Percentiles rank a stretch among this genome's conserved stretches.
phyloP scores from a whole-genome alignment of 2,797 vertebrate genomes.

The Brotula barbata region DNA sequence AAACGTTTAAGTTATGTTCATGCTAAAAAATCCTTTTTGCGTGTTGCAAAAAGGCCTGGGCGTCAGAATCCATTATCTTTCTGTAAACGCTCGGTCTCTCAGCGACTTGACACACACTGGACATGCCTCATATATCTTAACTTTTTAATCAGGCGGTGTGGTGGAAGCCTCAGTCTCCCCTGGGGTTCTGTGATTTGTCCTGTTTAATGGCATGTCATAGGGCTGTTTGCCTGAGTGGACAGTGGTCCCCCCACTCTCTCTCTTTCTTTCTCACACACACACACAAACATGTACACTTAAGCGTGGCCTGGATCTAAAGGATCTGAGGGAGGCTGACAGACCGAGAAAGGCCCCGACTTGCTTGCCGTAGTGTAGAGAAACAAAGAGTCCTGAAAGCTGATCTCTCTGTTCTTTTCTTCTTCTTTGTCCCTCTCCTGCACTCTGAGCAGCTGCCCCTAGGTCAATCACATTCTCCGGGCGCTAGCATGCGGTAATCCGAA shows the following conservation, averaged over 20 bases:
- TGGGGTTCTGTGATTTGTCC: slow-evolving; percentile 65
- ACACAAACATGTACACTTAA: slow-evolving; percentile 2
- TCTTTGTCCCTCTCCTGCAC: slow-evolving; percentile 54
- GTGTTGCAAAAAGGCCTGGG: not conserved
- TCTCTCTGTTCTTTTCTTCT: slow-evolving; percentile 60
- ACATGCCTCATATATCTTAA: slow-evolving; percentile 51
- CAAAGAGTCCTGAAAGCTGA: slow-evolving; percentile 68
- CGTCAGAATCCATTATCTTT: too few relatives aligned
- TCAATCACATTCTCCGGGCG: slow-evolving; percentile 40
- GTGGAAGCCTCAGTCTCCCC: slow-evolving; percentile 42
- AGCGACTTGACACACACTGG: slow-evolving; percentile 21
- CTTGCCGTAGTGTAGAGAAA: slow-evolving; percentile 53
- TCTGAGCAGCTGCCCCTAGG: slow-evolving; percentile 64
- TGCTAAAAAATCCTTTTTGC: not conserved
- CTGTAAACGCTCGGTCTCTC: slow-evolving; percentile 22
- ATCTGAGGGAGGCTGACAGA: slow-evolving; percentile 50
- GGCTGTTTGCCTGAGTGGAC: slow-evolving; percentile 32
- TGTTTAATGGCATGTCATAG: slow-evolving; percentile 63
- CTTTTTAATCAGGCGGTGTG: slow-evolving; percentile 65
- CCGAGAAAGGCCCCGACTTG: slow-evolving; percentile 51
- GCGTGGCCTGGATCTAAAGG: slow-evolving; percentile 35
- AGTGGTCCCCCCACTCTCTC: slow-evolving; percentile 5
- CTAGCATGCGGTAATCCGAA: slow-evolving; percentile 43
- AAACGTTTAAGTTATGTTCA: slow-evolving; percentile 25
- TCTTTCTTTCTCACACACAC: slow-evolving; percentile 1